Base-by-base conservation (phyloP, 2,797 vertebrate species). In the Pygocentrus nattereri region DNA sequence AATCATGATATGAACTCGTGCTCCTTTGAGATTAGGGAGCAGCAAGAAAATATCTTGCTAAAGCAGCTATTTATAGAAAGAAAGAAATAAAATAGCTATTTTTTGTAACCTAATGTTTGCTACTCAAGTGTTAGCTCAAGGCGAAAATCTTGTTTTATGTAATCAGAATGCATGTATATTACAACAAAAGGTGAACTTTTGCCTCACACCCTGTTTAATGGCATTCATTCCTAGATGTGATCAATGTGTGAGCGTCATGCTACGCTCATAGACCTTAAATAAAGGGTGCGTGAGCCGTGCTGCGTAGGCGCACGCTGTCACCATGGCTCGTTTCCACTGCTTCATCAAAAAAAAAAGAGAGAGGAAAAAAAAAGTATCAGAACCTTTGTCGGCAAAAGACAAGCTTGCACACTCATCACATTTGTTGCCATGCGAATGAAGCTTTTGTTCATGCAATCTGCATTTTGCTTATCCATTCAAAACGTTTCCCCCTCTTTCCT, bases 371-470 rank as follows among this genome's bases (percentile, higher is more conserved):
- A 68, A 68, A 31, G 64, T 80, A 91, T 92, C 85, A 90, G 84
- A 92, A 91, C 91, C 73, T 92, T 92, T 92, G 90, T 93, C 75
- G 86, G 90, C 90, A 89, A 89, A 91, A 92, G 90, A 92, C 87
- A 88, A 91, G 91, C 87, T 90, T 93, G 93, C 92, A 86, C 61
- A 87, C 89, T 93, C 93, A 94, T 94, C 93, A 93, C 86, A 92
- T 94, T 93, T 92, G 88, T 86, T 90, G 90, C 91, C 90, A 92
- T 88, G 89, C 88, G 85, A 91, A 89, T 89, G 80, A 87, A 88
- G 88, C 91, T 93, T 91, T 91, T 92, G 86, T 93, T 91, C 87
- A 82, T 61, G 75, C 86, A 84, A 91, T 91, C 91, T 93, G 87
- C 90, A 93, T 94, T 94, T 92, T 94, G 93, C 93, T 93, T 90